These are phyloP conservation scores for Netelia virgata DNA, from an alignment of 2,888 invertebrate genomes.

Conservation along the genomic window DNA sequence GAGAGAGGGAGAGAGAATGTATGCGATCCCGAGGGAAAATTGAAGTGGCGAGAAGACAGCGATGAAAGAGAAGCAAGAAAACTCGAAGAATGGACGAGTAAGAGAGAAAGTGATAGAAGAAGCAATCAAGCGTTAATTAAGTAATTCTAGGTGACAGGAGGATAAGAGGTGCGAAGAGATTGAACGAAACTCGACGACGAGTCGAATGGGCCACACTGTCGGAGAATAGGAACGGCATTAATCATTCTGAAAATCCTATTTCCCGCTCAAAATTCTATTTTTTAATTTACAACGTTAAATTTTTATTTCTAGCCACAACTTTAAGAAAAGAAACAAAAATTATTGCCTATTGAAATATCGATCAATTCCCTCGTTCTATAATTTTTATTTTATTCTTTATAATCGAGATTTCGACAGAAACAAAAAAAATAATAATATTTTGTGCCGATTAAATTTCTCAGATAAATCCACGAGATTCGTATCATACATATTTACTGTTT, in stretches of 20 bases:
- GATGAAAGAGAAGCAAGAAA: conserved; percentile 31
- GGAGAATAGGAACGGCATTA: conserved; percentile 33
- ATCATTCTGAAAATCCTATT: conserved; percentile 32
- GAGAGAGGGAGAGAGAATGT: conserved; percentile 27
- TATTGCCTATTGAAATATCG: not conserved
- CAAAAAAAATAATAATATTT: too few relatives aligned
- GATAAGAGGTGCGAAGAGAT: conserved; percentile 52
- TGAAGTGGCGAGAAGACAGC: conserved; percentile 34
- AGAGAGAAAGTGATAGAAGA: conserved; percentile 50
- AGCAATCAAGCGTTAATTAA: conserved; percentile 72
- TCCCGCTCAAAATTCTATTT: not conserved
- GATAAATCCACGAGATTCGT: conserved; percentile 14
- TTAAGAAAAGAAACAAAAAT: not conserved
- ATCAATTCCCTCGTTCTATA: conserved; percentile 26
- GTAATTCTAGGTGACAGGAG: conserved; percentile 71
- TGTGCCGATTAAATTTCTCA: conserved; percentile 7
- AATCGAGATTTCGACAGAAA: too few relatives aligned
- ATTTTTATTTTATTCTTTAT: conserved; percentile 25
- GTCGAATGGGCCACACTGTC: conserved; percentile 53
- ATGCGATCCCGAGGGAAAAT: conserved; percentile 39
- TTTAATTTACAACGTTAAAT: not conserved
- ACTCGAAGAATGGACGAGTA: not conserved
- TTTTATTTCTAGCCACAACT: not conserved
- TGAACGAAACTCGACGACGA: conserved; percentile 60
- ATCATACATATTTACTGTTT: conserved; percentile 27